Base-by-base conservation (phyloP, 2,113 vertebrate species). In the Ictidomys tridecemlineatus region DNA sequence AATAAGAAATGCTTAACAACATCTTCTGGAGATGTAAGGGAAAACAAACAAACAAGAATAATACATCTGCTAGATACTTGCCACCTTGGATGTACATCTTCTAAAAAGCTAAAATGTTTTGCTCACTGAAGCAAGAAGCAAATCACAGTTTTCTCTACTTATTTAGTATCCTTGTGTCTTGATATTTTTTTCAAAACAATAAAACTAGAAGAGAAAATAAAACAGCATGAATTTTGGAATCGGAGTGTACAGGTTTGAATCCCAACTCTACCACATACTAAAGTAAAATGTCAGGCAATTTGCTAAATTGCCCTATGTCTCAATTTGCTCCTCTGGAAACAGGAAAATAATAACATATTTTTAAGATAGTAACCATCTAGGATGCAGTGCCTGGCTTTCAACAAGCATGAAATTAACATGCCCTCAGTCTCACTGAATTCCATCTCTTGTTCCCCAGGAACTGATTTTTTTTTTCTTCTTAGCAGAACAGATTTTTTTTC, bases 1-100 rank as follows among this genome's bases (percentile, higher is more conserved):
- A 73, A 8, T 24, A 70, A 96, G 73, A 88, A 89, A 80, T 72
- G 39, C 39, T 76, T 80, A 91, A 77, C 89, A 80, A 95, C 51
- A 53, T 20, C 72, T 37, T n/a, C 14, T 65, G 88, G 77, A 94
- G 22, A 78, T 56, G 28, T 0, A 61, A 9, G 58, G 37, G 34
- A 2, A 0, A 24, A n/a, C n/a, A 17, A 30, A 42, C 6, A 32
- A 30, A 42, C 6, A 32, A 73, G 7, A 30, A 18, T 51, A 65
- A 39, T 28, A 78, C 20, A 58, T 28, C 93, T 85, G 53, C 74
- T 83, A 89, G 32, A 73, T n/a, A 83, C 14, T 77, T 96, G 53
- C 34, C 32, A 69, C 53, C 6, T 76, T 86, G n/a, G 48, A 39
- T 11, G 1, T 24, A 69, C 26, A 65, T 28, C 20, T 8, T 79